A percentile compares a stretch with the other conserved stretches of the same genome.
Evolutionary conservation across 2,888 invertebrate genomes (phyloP).

Genomic region (Cosmia pyralina): DNA sequence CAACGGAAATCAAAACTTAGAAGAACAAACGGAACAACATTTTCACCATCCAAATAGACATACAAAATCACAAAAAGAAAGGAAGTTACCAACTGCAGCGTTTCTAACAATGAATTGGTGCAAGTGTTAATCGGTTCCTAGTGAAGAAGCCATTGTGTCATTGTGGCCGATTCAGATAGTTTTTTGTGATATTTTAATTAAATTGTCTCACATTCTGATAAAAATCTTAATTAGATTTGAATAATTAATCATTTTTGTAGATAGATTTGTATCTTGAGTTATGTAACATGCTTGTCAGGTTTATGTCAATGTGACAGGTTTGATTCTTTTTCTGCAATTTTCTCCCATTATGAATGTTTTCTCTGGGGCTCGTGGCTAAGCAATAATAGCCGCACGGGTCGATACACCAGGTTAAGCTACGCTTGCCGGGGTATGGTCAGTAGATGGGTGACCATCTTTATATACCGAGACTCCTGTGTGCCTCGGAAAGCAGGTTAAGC

Average conservation of each 20-base stretch:
- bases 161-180: slow-evolving; percentile 34
- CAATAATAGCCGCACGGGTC: too few species aligned
- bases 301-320: background rate
- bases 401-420: too few species aligned
- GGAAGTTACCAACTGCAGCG: slow-evolving; percentile 22
- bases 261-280: slow-evolving; percentile 19
- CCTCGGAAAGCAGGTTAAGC: too few species aligned
- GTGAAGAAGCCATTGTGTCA: slow-evolving; percentile 48
- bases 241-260: slow-evolving; percentile 9
- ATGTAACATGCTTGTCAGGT: background rate
- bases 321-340: background rate
- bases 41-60: slow-evolving; percentile 3
- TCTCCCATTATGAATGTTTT: background rate
- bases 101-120: slow-evolving; percentile 52
- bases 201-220: slow-evolving; percentile 42
- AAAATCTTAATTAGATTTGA: slow-evolving; percentile 39
- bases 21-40: slow-evolving; percentile 33
- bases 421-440: too few species aligned
- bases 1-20: slow-evolving; percentile 24
- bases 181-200: slow-evolving; percentile 35
- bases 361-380: background rate
- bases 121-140: slow-evolving; percentile 44
- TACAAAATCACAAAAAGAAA: slow-evolving; percentile 14
- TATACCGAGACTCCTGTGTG: too few species aligned
- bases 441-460: too few species aligned